phyloP scores from a whole-genome alignment of 2,888 invertebrate genomes.

The Drosophila merina region DNA sequence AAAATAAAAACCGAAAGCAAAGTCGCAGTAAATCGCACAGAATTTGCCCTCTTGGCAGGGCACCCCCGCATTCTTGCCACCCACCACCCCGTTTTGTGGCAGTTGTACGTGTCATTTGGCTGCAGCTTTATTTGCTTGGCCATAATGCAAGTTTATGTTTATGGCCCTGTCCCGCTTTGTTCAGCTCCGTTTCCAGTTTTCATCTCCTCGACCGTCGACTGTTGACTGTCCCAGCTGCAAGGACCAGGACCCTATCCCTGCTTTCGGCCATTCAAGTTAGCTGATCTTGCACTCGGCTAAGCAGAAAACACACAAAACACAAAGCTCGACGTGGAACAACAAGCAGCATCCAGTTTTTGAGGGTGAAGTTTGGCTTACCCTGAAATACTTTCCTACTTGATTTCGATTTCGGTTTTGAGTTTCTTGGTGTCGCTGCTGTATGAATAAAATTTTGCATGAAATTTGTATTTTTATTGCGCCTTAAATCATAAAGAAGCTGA shows the following conservation, averaged over 20 bases:
- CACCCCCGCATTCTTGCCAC: neutral
- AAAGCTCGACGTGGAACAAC: constrained; percentile 29
- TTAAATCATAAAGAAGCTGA: neutral
- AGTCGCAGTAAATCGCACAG: constrained; percentile 68
- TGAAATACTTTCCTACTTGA: neutral
- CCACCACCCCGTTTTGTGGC: constrained; percentile 21
- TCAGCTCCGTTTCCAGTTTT: neutral
- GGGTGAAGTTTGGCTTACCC: constrained; percentile 16
- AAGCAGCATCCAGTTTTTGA: constrained; percentile 21
- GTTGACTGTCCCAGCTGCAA: constrained; percentile 15
- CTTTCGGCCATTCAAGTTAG: constrained; percentile 39
- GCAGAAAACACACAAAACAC: constrained; percentile 58
- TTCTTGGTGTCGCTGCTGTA: neutral
- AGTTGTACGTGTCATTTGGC: constrained; percentile 75
- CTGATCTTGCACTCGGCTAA: constrained; percentile 74
- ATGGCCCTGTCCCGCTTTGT: constrained; percentile 37
- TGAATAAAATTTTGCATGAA: neutral
- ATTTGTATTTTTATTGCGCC: too few species aligned
- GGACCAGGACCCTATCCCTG: constrained; percentile 11
- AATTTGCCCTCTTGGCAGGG: constrained; percentile 39
- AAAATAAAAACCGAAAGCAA: constrained; percentile 64
- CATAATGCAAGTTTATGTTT: constrained; percentile 74
- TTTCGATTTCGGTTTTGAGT: neutral
- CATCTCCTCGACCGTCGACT: neutral
- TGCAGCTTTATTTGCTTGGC: constrained; percentile 70